phyloP scores from a whole-genome alignment of 2,113 vertebrate species.

The Saccopteryx leptura region DNA sequence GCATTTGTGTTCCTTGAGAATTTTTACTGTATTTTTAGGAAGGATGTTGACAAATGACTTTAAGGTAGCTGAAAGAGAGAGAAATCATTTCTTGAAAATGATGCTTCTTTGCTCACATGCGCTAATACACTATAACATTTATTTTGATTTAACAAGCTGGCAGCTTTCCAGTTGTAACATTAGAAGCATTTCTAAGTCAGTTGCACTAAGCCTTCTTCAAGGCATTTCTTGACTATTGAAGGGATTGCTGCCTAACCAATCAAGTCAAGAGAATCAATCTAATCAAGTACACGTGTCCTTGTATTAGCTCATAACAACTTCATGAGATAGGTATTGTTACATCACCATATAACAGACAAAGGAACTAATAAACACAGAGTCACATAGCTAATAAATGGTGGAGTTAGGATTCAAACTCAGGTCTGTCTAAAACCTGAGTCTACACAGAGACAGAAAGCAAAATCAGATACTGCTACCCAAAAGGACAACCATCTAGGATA shows the following conservation, averaged over 20 bases:
- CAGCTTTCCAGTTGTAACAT: constrained; percentile 44
- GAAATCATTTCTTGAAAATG: constrained; percentile 36
- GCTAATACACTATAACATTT: constrained; percentile 36
- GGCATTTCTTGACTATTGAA: constrained; percentile 63
- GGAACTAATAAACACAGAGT: not conserved
- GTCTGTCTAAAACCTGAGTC: constrained; percentile 14
- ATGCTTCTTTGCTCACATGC: constrained; percentile 25
- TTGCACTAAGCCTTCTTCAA: constrained; percentile 29
- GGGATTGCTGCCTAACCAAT: not conserved
- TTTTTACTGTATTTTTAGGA: not conserved
- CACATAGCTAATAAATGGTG: not conserved
- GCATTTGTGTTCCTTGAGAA: not conserved
- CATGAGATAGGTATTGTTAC: not conserved
- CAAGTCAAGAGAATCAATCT: not conserved
- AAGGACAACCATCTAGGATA: not conserved
- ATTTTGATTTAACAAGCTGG: constrained; percentile 57
- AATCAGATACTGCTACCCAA: not conserved
- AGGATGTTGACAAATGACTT: constrained; percentile 55
- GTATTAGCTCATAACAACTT: not conserved
- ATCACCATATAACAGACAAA: not conserved
- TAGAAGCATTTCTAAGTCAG: constrained; percentile 42
- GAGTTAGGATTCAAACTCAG: constrained; percentile 21
- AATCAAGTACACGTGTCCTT: not conserved
- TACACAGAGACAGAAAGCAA: not conserved
- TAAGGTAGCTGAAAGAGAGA: constrained; percentile 46